phyloP scores from a whole-genome alignment of 2,113 vertebrate genomes.

The Sinocyclocheilus anophthalmus region DNA sequence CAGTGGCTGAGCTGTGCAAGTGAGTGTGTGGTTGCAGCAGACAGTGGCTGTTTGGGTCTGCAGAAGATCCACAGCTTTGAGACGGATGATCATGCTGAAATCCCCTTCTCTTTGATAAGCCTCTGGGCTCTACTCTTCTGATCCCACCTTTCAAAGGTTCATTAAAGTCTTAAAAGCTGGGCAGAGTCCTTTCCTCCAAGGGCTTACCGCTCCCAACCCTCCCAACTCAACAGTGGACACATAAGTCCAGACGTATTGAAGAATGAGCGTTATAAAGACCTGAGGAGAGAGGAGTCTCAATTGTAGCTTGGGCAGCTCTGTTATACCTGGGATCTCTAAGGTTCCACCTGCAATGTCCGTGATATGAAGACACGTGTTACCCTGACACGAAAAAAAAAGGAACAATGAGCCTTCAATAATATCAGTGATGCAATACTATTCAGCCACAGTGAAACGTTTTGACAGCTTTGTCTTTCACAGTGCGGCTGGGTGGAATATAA shows the following conservation, averaged over 20 bases:
- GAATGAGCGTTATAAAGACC: neutral
- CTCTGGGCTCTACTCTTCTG: slow-evolving; percentile 56
- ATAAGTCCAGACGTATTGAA: slow-evolving; percentile 14
- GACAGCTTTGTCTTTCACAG: neutral
- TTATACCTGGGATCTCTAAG: neutral
- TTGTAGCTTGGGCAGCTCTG: neutral
- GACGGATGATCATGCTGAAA: slow-evolving; percentile 58
- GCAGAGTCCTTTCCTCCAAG: slow-evolving; percentile 29
- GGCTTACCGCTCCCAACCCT: slow-evolving; percentile 45
- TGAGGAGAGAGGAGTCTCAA: neutral
- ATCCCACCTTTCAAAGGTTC: slow-evolving; percentile 63
- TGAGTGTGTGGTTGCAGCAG: neutral
- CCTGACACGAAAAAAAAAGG: neutral
- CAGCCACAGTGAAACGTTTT: slow-evolving; percentile 2
- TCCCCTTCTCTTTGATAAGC: slow-evolving; percentile 61
- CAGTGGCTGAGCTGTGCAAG: neutral
- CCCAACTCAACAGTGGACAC: slow-evolving; percentile 1
- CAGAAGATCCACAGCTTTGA: slow-evolving; percentile 52
- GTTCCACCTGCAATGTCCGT: too few species aligned
- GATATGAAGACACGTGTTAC: too few species aligned
- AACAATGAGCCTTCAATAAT: slow-evolving; percentile 5
- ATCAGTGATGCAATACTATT: neutral
- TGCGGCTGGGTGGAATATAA: neutral
- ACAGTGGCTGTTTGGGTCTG: slow-evolving; percentile 6
- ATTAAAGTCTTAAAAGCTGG: slow-evolving; percentile 58